Evolutionary conservation across 2,888 invertebrate species (phyloP).

Genomic region (Pyrocoelia pectoralis): DNA sequence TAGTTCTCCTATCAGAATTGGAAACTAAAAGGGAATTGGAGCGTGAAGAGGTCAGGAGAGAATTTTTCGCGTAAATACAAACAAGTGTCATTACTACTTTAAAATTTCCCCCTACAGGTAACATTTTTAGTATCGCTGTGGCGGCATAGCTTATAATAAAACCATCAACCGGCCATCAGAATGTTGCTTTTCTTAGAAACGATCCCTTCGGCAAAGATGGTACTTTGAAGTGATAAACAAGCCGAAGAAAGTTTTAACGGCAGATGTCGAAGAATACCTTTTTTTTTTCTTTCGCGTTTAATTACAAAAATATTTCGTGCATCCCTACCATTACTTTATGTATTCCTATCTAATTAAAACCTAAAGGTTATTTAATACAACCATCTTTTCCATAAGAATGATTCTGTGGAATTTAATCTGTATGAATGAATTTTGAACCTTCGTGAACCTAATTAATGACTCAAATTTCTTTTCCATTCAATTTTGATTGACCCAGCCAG

Average conservation of each 20-base stretch:
- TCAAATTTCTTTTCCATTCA: neutral
- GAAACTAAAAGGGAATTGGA: conserved; percentile 2
- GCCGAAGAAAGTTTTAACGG: conserved; percentile 21
- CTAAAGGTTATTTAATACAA: conserved; percentile 38
- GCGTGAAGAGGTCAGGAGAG: neutral
- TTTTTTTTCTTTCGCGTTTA: neutral
- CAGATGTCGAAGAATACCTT: conserved; percentile 15
- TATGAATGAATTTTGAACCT: conserved; percentile 17
- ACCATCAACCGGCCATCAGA: conserved; percentile 20
- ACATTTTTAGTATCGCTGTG: conserved; percentile 32
- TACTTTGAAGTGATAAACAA: conserved; percentile 13
- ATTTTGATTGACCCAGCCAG: conserved; percentile 13
- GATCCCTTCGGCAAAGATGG: conserved; percentile 20
- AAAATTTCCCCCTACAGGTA: neutral
- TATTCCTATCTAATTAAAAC: conserved; percentile 35
- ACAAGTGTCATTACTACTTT: no score
- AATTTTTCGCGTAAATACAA: no score
- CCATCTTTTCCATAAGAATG: conserved; percentile 37
- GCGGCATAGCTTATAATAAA: conserved; percentile 21
- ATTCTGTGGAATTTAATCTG: conserved; percentile 27
- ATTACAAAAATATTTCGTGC: conserved; percentile 9
- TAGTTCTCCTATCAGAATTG: neutral
- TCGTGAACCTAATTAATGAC: neutral
- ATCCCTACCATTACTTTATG: neutral
- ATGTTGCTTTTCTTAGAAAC: conserved; percentile 20